A percentile compares a stretch with the other conserved stretches of the same genome.
These are phyloP conservation scores for Collichthys lucidus DNA, from an alignment of 2,113 vertebrate species.

Conservation along the genomic window DNA sequence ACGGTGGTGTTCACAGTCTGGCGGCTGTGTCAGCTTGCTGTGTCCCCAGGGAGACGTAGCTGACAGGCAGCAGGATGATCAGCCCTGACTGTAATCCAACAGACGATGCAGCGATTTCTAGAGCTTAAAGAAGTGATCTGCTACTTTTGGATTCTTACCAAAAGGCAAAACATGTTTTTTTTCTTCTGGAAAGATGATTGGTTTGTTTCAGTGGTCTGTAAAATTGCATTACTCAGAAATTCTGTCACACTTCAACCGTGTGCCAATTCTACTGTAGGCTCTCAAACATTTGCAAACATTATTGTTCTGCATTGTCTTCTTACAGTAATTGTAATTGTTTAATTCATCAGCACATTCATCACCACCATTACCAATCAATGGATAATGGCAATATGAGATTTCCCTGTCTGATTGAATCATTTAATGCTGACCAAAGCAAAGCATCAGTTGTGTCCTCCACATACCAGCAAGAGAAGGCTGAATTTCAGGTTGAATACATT, in stretches of 20 bases:
- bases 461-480: background rate
- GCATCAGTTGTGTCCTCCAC: conserved; percentile 1
- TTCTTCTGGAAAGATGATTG: background rate
- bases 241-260: background rate
- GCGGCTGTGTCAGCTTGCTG: conserved; percentile 31
- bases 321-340: background rate
- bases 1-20: conserved; percentile 24
- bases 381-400: background rate
- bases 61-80: conserved; percentile 33
- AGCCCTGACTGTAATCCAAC: conserved; percentile 24
- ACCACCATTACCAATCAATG: background rate
- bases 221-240: background rate
- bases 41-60: conserved; percentile 24
- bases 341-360: background rate
- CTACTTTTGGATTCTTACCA: background rate
- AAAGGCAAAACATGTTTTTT: background rate
- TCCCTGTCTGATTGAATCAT: background rate
- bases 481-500: background rate
- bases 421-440: background rate
- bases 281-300: background rate
- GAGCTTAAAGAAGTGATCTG: background rate
- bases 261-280: background rate
- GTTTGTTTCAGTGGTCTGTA: background rate
- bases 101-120: background rate
- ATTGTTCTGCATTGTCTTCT: background rate